These are phyloP conservation scores for Tragelaphus scriptus DNA, from an alignment of 2,113 vertebrate species.

Conservation along the genomic window DNA sequence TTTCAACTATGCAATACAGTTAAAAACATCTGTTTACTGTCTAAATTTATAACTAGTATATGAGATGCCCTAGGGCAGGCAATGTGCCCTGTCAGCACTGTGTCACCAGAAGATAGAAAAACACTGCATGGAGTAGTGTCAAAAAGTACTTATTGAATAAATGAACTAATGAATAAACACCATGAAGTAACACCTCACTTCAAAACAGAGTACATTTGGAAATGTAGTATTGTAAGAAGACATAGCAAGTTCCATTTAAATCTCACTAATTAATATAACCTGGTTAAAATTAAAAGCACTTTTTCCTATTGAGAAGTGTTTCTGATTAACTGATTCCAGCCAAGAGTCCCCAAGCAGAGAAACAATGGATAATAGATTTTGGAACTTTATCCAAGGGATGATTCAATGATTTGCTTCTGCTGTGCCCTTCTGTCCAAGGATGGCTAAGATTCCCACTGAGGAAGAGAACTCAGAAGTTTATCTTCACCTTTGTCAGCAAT, in stretches of 20 bases:
- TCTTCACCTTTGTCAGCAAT: neutral
- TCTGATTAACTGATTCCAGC: neutral
- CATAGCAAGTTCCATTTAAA: neutral
- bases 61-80: neutral
- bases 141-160: neutral
- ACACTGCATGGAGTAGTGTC: neutral
- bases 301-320: neutral
- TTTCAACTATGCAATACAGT: neutral
- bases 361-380: neutral
- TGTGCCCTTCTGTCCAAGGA: neutral
- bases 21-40: neutral
- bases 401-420: neutral
- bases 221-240: neutral
- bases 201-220: neutral
- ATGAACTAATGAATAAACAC: neutral
- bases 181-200: neutral
- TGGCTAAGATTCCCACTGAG: neutral
- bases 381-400: neutral
- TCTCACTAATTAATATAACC: neutral
- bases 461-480: neutral
- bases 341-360: neutral
- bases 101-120: neutral
- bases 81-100: neutral
- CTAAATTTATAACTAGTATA: neutral
- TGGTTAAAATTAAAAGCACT: neutral